Conservation (phyloP, 2,888 invertebrate genomes). For the Abrostola triplasia region DNA sequence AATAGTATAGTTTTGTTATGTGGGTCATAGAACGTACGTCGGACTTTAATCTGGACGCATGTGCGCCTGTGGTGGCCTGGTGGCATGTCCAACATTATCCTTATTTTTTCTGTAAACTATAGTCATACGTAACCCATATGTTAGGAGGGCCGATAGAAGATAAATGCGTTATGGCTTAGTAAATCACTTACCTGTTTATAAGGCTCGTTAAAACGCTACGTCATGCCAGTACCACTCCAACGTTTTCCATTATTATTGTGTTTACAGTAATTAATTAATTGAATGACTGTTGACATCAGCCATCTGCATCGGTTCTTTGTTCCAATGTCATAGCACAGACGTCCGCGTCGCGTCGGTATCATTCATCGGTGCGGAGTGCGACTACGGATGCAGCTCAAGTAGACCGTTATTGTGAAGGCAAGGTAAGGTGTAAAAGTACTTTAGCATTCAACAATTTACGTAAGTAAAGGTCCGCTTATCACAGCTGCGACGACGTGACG, state of each 20-base stretch:
- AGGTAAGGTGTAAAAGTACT: slow-evolving; percentile 61
- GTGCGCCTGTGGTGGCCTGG: background rate
- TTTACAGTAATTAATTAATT: slow-evolving; percentile 24
- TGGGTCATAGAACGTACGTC: background rate
- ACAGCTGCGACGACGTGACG: slow-evolving; percentile 71
- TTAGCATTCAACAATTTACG: slow-evolving; percentile 73
- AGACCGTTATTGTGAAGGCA: slow-evolving; percentile 42
- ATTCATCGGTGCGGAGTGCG: background rate
- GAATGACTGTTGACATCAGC: slow-evolving; percentile 24
- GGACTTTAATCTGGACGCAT: slow-evolving; percentile 3
- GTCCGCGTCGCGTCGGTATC: background rate
- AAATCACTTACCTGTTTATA: slow-evolving; percentile 1
- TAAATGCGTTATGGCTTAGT: background rate
- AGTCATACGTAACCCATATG: background rate
- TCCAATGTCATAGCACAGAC: slow-evolving; percentile 44
- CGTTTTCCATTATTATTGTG: slow-evolving; percentile 16
- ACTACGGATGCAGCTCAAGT: slow-evolving; percentile 19
- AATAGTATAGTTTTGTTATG: slow-evolving; percentile 1
- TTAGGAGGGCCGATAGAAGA: background rate
- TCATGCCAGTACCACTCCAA: slow-evolving; percentile 11
- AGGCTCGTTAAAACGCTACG: slow-evolving; percentile 6
- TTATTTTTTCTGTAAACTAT: background rate
- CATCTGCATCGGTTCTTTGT: slow-evolving; percentile 15
- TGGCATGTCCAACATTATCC: background rate
- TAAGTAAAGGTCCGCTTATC: slow-evolving; percentile 80